phyloP scores from a whole-genome alignment of 2,797 vertebrate species.

The Carapus acus region DNA sequence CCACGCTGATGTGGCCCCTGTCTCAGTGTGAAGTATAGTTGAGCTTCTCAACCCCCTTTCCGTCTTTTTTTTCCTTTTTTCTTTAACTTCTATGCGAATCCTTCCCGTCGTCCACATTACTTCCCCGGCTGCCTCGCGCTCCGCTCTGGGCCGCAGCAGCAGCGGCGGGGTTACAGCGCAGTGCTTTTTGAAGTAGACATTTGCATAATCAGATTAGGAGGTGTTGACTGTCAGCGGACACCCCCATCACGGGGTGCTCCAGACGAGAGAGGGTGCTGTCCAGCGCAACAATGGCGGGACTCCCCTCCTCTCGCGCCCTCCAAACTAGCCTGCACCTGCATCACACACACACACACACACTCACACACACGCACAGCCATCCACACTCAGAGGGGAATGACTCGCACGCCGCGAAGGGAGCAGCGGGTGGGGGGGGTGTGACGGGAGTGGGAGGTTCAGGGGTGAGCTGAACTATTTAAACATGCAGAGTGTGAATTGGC shows the following conservation, averaged over 20 bases:
- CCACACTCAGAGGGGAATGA: constrained; percentile 31
- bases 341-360: too few species aligned
- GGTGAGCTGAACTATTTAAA: constrained; percentile 71
- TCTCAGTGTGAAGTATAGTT: too few species aligned
- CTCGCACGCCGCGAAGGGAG: constrained; percentile 25
- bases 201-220: constrained; percentile 98
- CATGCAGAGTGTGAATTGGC: constrained; percentile 86
- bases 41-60: constrained; percentile 10
- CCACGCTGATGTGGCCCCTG: too few species aligned
- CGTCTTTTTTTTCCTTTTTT: constrained; percentile 27
- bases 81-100: too few species aligned
- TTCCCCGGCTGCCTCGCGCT: constrained; percentile 19
- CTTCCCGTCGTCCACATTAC: too few species aligned
- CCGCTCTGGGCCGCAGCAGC: constrained; percentile 54
- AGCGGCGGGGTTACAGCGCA: constrained; percentile 77
- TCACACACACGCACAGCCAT: constrained; percentile 25
- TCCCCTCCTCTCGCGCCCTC: constrained; percentile 76
- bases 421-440: constrained; percentile 29
- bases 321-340: constrained; percentile 65
- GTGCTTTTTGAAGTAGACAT: constrained; percentile 97
- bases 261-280: constrained; percentile 83
- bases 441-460: constrained; percentile 66
- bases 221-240: constrained; percentile 72
- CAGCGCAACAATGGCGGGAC: constrained; percentile 67
- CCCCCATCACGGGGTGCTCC: constrained; percentile 80